Conservation (phyloP, 2,113 vertebrate genomes). For the Syngnathus floridae region DNA sequence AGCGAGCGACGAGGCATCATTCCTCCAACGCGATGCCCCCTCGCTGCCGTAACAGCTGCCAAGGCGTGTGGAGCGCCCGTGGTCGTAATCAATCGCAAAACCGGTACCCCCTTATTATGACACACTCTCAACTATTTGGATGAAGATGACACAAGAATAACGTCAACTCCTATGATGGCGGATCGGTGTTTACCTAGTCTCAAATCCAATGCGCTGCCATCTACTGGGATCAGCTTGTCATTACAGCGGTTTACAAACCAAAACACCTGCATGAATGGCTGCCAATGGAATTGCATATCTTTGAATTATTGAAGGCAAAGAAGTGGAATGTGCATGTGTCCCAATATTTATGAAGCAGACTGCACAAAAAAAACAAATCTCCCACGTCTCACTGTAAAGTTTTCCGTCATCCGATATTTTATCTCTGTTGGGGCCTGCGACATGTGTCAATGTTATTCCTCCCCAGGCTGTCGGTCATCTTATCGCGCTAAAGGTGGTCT, state of each 20-base stretch:
- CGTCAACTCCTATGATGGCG: not conserved
- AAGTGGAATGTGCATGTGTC: no score
- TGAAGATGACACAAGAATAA: not conserved
- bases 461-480: slow-evolving; percentile 35
- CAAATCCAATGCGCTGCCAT: no score
- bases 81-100: slow-evolving; percentile 8
- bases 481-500: slow-evolving; percentile 21
- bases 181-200: not conserved
- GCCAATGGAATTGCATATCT: no score
- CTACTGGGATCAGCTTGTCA: no score
- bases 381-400: not conserved
- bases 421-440: slow-evolving; percentile 3
- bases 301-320: no score
- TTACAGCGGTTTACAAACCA: no score
- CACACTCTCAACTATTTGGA: no score
- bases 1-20: slow-evolving; percentile 26
- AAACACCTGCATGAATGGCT: no score
- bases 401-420: not conserved
- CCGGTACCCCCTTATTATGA: not conserved
- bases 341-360: no score
- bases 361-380: not conserved
- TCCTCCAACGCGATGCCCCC: slow-evolving; percentile 13
- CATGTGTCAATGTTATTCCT: slow-evolving; percentile 17
- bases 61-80: slow-evolving; percentile 6
- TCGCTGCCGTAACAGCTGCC: slow-evolving; percentile 3